Percentiles rank a stretch among this genome's conserved stretches.
These are phyloP conservation scores for Todus mexicanus DNA, from an alignment of 2,797 vertebrate genomes.

Conservation along the genomic window DNA sequence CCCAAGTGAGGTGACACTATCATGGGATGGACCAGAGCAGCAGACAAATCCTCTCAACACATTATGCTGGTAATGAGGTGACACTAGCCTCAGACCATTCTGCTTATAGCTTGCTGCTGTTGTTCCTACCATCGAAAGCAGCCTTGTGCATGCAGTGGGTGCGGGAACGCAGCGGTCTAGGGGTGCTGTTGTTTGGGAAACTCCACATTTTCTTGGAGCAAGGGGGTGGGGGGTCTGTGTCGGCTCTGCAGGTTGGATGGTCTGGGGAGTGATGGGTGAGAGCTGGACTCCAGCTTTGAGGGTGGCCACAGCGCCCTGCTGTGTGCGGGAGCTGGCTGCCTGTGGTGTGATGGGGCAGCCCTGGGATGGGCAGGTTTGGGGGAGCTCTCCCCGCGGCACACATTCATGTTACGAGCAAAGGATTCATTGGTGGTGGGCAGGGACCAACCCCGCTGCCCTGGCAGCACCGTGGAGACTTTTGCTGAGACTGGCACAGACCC, in stretches of 20 bases:
- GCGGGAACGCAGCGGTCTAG: not conserved
- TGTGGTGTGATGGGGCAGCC: fast-evolving
- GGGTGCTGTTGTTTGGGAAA: not conserved
- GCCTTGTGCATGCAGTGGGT: fast-evolving
- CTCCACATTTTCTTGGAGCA: not conserved
- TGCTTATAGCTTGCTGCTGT: not conserved
- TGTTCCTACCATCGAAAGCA: fast-evolving
- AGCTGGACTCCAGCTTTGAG: not conserved
- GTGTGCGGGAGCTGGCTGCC: not conserved
- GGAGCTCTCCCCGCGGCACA: fast-evolving
- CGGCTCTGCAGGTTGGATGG: not conserved
- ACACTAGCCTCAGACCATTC: not conserved
- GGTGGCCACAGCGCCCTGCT: not conserved
- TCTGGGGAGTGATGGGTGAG: not conserved
- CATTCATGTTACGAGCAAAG: fast-evolving
- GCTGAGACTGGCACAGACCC: not conserved
- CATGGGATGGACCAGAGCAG: not conserved
- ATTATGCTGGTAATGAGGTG: not conserved
- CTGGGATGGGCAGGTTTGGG: not conserved
- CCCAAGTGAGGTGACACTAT: fast-evolving
- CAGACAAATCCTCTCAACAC: not conserved
- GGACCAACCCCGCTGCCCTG: not conserved
- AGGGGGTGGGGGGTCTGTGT: fast-evolving
- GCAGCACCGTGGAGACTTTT: not conserved
- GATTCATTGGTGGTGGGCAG: not conserved